A percentile compares a stretch with the other conserved stretches of the same genome.
These are phyloP conservation scores for Oryzias sinensis DNA, from an alignment of 2,797 vertebrate genomes.

Conservation along the genomic window DNA sequence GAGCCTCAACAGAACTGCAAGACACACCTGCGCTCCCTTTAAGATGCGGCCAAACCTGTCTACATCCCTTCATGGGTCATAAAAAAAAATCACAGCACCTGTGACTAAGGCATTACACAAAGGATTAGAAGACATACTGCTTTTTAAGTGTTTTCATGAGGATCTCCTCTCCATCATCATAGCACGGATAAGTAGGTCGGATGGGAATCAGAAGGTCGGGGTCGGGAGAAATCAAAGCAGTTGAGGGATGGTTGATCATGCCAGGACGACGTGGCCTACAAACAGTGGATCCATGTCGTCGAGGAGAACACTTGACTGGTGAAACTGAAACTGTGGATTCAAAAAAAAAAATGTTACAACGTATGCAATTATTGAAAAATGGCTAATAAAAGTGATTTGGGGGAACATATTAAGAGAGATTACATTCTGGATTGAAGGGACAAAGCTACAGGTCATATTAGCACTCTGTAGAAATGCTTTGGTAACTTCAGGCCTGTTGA, in stretches of 20 bases:
- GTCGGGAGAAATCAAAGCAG: conserved; percentile 83
- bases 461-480: not conserved
- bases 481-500: not conserved
- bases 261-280: conserved; percentile 84
- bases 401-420: not conserved
- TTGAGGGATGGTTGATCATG: conserved; percentile 73
- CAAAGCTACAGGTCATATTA: not conserved
- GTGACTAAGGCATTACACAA: too few species aligned
- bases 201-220: conserved; percentile 93
- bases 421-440: not conserved
- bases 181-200: conserved; percentile 83
- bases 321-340: conserved; percentile 71
- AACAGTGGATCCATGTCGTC: conserved; percentile 81
- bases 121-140: conserved; percentile 75
- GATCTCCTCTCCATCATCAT: conserved; percentile 86
- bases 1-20: too few species aligned
- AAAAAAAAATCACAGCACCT: too few species aligned
- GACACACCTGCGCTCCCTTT: too few species aligned
- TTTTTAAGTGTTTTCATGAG: conserved; percentile 87
- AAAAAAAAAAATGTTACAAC: not conserved
- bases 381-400: too few species aligned
- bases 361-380: not conserved
- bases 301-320: conserved; percentile 83
- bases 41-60: too few species aligned
- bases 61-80: too few species aligned